These are phyloP conservation scores for Phymanthus crucifer DNA, from an alignment of 92 coral and sea anemone genomes.

Conservation along the genomic window DNA sequence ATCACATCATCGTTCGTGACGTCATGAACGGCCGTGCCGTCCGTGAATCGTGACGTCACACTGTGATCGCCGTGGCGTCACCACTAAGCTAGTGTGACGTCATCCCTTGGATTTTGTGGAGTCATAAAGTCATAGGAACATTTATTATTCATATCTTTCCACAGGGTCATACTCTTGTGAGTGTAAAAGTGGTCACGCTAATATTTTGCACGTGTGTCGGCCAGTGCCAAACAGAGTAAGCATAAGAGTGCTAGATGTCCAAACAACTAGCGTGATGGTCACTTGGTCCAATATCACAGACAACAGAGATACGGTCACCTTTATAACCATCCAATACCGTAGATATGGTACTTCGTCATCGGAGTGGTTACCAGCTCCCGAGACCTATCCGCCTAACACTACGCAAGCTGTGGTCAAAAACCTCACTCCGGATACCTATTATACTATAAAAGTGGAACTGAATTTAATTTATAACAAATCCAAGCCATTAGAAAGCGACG, in stretches of 20 bases:
- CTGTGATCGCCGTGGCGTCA: too few relatives aligned
- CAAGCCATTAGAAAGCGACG: not conserved
- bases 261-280: conserved; percentile 19
- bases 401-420: conserved; percentile 16
- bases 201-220: conserved; percentile 6
- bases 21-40: too few relatives aligned
- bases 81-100: not conserved
- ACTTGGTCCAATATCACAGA: conserved; percentile 8
- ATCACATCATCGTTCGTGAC: too few relatives aligned
- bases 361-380: not conserved
- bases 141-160: not conserved
- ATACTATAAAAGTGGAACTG: conserved; percentile 1
- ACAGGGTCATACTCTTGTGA: conserved; percentile 21
- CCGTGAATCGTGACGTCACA: too few relatives aligned
- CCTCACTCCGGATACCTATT: conserved; percentile 21
- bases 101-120: too few relatives aligned
- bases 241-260: not conserved
- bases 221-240: not conserved
- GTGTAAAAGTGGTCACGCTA: conserved; percentile 9
- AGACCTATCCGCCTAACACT: conserved; percentile 16
- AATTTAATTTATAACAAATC: conserved; percentile 2
- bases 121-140: too few relatives aligned
- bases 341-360: not conserved
- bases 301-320: not conserved
- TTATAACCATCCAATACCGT: conserved; percentile 10